Base-by-base conservation (phyloP, 2,797 vertebrate species). In the Molossus molossus region DNA sequence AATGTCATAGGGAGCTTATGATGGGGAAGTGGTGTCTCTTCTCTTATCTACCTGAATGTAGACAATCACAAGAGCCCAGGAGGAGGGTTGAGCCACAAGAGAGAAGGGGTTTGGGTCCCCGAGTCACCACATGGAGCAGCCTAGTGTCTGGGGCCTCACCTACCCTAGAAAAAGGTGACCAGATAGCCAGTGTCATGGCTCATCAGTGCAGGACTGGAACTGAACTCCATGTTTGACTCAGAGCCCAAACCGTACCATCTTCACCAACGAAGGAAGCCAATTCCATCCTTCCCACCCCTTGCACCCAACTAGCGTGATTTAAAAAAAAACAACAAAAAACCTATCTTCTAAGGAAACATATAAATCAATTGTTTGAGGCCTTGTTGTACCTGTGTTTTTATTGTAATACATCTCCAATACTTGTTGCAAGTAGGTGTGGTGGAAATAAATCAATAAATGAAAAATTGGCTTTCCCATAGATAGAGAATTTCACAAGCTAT, bases 401-500 rank as follows among this genome's bases (percentile, higher is more conserved):
- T 57, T 87, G 84, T 81, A 79, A 75, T 55, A 81, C 83, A 79
- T 89, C 83, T 96, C 76, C 64, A 69, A 95, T 48, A 62, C 70
- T 91, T 97, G 89, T 94, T 95, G 83, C 84, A 55, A 76, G 93
- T 65, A 69, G 93, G 93, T 73, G 91, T 81, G 89, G 85, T 67
- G 14, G 60, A 88, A 91, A 93, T 94, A 77, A 91, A 96, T 96
- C 96, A 95, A 83, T 76, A 67, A 37, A 48, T 94, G 90, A 97
- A 92, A 96, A 96, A 94, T 62, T 85, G 89, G 97, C 83, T 76
- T 85, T 95, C 50, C 85, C 76, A 62, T 3, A 23, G 87, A 95
- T 40, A 7, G 0, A 88, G 89, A 92, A 79, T 37, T 93, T 93
- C 96, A 70, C 1, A 27, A 89, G 82, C 48, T 85, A 76, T 96